Evolutionary conservation across 2,888 invertebrate genomes (phyloP).

Genomic region (Mesoligia furuncula): DNA sequence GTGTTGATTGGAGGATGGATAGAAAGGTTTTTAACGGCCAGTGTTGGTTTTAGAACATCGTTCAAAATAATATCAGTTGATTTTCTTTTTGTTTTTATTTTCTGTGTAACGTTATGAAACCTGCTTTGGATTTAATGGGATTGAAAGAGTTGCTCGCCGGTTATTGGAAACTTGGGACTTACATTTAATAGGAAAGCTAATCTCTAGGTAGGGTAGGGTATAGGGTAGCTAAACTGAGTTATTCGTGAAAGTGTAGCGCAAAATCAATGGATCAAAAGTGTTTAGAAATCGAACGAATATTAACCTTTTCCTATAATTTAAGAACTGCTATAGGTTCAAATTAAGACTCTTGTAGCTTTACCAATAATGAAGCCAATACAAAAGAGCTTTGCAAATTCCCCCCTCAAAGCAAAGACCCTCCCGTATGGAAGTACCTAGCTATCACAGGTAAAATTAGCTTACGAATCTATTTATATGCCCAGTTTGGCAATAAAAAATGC

Average conservation of each 20-base stretch:
- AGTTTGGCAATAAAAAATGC: no score
- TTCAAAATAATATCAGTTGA: conserved; percentile 12
- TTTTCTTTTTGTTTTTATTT: background rate
- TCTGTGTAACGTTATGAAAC: background rate
- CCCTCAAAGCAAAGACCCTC: no score
- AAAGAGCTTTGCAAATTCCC: no score
- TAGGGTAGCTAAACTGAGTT: background rate
- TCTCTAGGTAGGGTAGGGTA: no score
- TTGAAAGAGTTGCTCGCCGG: background rate
- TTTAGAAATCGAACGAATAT: background rate
- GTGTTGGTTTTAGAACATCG: conserved; percentile 19
- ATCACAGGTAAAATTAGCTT: no score
- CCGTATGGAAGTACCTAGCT: no score
- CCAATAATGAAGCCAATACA: no score
- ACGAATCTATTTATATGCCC: no score
- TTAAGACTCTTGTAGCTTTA: no score
- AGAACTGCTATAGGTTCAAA: no score
- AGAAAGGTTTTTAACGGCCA: conserved; percentile 28
- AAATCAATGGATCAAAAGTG: background rate
- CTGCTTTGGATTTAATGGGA: background rate
- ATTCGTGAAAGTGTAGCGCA: background rate
- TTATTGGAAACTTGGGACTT: background rate
- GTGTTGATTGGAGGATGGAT: conserved; percentile 42
- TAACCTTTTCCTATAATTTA: no score
- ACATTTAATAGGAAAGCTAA: background rate